Evolutionary conservation across 1,140 invertebrate genomes (phyloP).

Genomic region (fruit fly (Drosophila melanogaster)): Release_6_plus_ISO1_MT NT_033777.3:28480001-28480500

Average conservation of each 20-base stretch:
- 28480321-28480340: background rate
- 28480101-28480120: conserved; percentile 83
- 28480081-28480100: conserved; percentile 79
- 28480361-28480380: too few species aligned
- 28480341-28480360: too few species aligned
- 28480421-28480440: background rate
- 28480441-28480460: too few species aligned
- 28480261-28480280: conserved; percentile 70
- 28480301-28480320: conserved; percentile 30
- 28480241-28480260: conserved; percentile 75
- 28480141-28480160: conserved; percentile 65
- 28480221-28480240: conserved; percentile 52
- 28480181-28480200: conserved; percentile 14
- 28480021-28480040: conserved; percentile 55
- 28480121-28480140: conserved; percentile 69
- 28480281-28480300: conserved; percentile 46
- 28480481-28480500: conserved; percentile 4
- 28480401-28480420: too few species aligned
- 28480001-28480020: conserved; percentile 56
- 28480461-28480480: too few species aligned
- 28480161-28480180: conserved; percentile 55
- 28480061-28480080: conserved; percentile 30
- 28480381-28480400: too few species aligned
- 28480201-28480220: conserved; percentile 14
- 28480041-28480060: conserved; percentile 57